phyloP scores from a whole-genome alignment of 2,797 vertebrate genomes.

The Cirrhinus mrigala region DNA sequence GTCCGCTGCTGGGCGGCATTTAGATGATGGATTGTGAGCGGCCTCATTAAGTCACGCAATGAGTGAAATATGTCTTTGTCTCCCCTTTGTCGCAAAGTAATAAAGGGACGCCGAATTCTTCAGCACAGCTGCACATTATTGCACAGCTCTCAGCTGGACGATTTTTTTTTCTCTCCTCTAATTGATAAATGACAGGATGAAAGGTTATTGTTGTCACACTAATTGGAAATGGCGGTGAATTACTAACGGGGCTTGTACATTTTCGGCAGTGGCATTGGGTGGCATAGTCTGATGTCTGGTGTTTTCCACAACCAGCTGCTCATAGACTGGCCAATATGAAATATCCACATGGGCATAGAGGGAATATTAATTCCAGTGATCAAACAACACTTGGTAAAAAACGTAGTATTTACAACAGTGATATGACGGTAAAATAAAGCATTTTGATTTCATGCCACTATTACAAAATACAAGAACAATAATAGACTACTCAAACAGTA shows the following conservation, averaged over 20 bases:
- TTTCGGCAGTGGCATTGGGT: slow-evolving; percentile 40
- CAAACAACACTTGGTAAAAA: slow-evolving; percentile 1
- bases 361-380: neutral
- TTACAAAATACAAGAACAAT: neutral
- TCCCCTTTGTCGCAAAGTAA: slow-evolving; percentile 65
- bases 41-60: slow-evolving; percentile 62
- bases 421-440: neutral
- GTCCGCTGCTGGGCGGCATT: slow-evolving; percentile 55
- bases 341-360: neutral
- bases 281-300: slow-evolving; percentile 12
- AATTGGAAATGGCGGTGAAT: slow-evolving; percentile 61
- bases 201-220: slow-evolving; percentile 66
- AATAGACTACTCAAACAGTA: no score
- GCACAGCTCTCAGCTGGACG: slow-evolving; percentile 57
- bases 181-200: slow-evolving; percentile 68
- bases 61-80: slow-evolving; percentile 68
- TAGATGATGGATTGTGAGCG: slow-evolving; percentile 61
- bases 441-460: neutral
- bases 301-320: slow-evolving; percentile 15
- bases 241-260: slow-evolving; percentile 49
- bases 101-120: slow-evolving; percentile 62
- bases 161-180: slow-evolving; percentile 50
- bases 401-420: neutral
- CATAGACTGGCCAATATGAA: slow-evolving; percentile 35
- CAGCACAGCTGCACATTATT: slow-evolving; percentile 64